A percentile compares a stretch with the other conserved stretches of the same genome.
phyloP scores from a whole-genome alignment of 2,113 vertebrate species.

The Phaethornis superciliosus region DNA sequence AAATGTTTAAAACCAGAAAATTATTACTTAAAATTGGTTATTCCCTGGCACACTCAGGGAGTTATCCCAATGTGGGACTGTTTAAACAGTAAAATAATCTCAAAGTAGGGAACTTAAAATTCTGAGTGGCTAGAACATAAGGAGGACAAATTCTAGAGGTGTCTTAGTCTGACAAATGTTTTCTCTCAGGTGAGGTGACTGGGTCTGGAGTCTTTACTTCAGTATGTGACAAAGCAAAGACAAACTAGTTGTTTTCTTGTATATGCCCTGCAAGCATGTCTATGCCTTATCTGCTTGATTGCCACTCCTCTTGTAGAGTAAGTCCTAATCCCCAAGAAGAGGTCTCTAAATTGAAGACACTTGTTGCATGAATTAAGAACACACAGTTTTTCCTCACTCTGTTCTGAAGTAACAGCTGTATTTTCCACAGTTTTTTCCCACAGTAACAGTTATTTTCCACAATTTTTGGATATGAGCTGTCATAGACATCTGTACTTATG shows the following conservation, averaged over 20 bases:
- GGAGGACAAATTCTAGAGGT: not conserved
- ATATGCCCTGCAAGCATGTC: not conserved
- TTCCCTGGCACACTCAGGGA: not conserved
- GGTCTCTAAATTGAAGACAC: not conserved
- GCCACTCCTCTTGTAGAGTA: not conserved
- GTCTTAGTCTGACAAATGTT: not conserved
- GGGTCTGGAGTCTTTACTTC: not conserved
- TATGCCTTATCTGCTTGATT: not conserved
- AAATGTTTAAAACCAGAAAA: not conserved
- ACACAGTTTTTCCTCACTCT: not conserved
- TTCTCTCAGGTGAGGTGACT: not conserved
- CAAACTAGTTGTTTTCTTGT: not conserved
- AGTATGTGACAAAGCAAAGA: not conserved
- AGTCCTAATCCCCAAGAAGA: not conserved
- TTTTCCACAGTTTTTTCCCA: not conserved
- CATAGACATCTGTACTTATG: not conserved
- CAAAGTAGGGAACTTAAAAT: not conserved
- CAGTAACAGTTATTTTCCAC: not conserved
- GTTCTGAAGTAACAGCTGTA: not conserved
- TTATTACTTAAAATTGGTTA: not conserved
- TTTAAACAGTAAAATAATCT: not conserved
- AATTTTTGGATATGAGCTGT: not conserved
- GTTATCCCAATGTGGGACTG: fast-evolving
- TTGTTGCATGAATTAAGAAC: not conserved
- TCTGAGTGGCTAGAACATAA: not conserved